phyloP scores from a whole-genome alignment of 2,888 invertebrate genomes.

The Pseudoips prasinana region DNA sequence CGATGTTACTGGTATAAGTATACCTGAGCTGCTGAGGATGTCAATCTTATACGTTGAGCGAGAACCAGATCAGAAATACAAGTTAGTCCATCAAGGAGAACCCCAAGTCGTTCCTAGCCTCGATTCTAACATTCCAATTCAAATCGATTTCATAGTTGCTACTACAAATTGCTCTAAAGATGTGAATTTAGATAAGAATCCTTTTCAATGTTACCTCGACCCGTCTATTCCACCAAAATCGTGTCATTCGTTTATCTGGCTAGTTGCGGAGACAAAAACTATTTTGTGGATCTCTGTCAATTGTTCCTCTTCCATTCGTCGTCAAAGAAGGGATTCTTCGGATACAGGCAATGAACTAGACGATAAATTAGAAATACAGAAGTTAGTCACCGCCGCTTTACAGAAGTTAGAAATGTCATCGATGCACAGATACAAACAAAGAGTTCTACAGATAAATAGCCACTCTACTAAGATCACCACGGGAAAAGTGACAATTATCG shows the following conservation, averaged over 20 bases:
- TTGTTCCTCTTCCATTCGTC: conserved; percentile 32
- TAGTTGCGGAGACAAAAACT: conserved; percentile 42
- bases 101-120: conserved; percentile 56
- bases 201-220: conserved; percentile 44
- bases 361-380: conserved; percentile 50
- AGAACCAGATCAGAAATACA: conserved; percentile 40
- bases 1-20: conserved; percentile 49
- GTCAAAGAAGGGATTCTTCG: conserved; percentile 43
- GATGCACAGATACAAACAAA: conserved; percentile 59
- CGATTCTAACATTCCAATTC: conserved; percentile 45
- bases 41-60: conserved; percentile 51
- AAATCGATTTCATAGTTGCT: conserved; percentile 48
- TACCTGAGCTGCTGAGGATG: conserved; percentile 39
- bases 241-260: conserved; percentile 53
- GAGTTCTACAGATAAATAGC: conserved; percentile 57
- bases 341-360: conserved; percentile 36
- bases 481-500: conserved; percentile 59
- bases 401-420: conserved; percentile 64
- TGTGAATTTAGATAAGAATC: conserved; percentile 30
- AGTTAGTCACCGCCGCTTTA: conserved; percentile 53
- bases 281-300: conserved; percentile 39
- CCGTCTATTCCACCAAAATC: conserved; percentile 34
- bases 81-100: conserved; percentile 54
- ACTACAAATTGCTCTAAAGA: conserved; percentile 60
- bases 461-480: conserved; percentile 57